phyloP scores from a whole-genome alignment of 2,113 vertebrate species.

The Podiceps cristatus region DNA sequence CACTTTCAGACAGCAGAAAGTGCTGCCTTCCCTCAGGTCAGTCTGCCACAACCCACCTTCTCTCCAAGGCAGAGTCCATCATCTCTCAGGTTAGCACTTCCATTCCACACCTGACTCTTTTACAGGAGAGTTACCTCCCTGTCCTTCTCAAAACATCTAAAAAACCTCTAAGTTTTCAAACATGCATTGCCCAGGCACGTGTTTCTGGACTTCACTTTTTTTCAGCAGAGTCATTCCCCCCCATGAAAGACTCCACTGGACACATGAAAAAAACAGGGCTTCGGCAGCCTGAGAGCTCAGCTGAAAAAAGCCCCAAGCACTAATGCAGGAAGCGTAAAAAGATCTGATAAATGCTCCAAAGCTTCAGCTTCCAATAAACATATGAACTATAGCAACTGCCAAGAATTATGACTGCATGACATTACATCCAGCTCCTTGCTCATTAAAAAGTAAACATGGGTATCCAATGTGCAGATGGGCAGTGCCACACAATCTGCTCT shows the following conservation, averaged over 20 bases:
- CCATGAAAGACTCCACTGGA: neutral
- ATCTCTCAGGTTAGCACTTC: neutral
- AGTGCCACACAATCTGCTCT: slow-evolving; percentile 46
- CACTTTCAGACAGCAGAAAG: neutral
- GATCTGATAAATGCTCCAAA: slow-evolving; percentile 65
- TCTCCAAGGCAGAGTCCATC: neutral
- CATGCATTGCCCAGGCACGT: neutral
- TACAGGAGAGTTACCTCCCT: neutral
- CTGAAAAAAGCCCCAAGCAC: slow-evolving; percentile 1
- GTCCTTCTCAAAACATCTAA: neutral
- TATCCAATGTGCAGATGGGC: slow-evolving; percentile 44
- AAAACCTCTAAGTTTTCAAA: neutral
- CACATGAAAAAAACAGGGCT: too few species aligned
- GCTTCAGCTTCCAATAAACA: slow-evolving; percentile 61
- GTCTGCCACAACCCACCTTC: neutral
- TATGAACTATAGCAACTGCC: slow-evolving; percentile 49
- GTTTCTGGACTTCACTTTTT: neutral
- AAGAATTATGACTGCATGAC: slow-evolving; percentile 58
- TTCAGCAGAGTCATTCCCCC: neutral
- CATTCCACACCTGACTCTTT: neutral
- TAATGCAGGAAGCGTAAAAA: slow-evolving; percentile 56
- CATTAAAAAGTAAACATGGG: neutral
- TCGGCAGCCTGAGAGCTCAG: neutral
- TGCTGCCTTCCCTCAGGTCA: neutral
- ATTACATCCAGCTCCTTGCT: slow-evolving; percentile 52